phyloP scores from a whole-genome alignment of 2,113 vertebrate species.

The Stegastes partitus region DNA sequence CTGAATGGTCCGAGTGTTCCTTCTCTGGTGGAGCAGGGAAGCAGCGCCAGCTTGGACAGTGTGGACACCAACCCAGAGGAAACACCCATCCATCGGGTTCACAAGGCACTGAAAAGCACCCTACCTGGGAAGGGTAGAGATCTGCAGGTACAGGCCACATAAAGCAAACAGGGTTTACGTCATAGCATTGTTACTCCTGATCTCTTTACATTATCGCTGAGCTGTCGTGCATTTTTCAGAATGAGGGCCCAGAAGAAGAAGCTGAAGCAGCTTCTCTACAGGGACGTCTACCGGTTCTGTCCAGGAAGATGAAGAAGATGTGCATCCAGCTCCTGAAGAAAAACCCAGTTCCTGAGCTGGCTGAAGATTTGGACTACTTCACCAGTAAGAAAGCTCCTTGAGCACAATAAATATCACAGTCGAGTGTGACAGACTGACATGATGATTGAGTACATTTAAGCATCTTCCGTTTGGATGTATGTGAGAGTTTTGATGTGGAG shows the following conservation, averaged over 20 bases:
- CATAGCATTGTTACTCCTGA: background rate
- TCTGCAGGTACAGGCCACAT: slow-evolving; percentile 70
- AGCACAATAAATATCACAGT: background rate
- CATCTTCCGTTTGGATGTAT: too few species aligned
- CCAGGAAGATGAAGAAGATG: slow-evolving; percentile 91
- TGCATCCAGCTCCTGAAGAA: slow-evolving; percentile 88
- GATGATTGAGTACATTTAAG: too few species aligned
- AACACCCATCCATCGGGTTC: slow-evolving; percentile 86
- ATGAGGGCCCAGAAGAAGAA: slow-evolving; percentile 61
- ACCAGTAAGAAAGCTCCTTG: slow-evolving; percentile 81
- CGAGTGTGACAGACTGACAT: background rate
- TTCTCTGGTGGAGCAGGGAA: slow-evolving; percentile 88
- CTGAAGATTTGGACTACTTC: slow-evolving; percentile 92
- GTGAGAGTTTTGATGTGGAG: too few species aligned
- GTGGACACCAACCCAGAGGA: slow-evolving; percentile 79
- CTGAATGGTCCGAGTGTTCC: slow-evolving; percentile 87
- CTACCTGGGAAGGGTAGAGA: slow-evolving; percentile 80
- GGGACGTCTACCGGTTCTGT: slow-evolving; percentile 88
- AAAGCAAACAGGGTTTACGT: background rate
- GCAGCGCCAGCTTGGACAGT: slow-evolving; percentile 81
- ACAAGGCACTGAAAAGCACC: slow-evolving; percentile 80
- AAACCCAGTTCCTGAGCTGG: slow-evolving; percentile 84
- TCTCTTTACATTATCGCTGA: background rate
- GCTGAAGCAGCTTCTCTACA: slow-evolving; percentile 81
- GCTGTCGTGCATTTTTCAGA: slow-evolving; percentile 52